A percentile compares a stretch with the other conserved stretches of the same genome.
Conservation (phyloP, 2,888 invertebrate genomes). For the Andricus quercusramuli region DNA sequence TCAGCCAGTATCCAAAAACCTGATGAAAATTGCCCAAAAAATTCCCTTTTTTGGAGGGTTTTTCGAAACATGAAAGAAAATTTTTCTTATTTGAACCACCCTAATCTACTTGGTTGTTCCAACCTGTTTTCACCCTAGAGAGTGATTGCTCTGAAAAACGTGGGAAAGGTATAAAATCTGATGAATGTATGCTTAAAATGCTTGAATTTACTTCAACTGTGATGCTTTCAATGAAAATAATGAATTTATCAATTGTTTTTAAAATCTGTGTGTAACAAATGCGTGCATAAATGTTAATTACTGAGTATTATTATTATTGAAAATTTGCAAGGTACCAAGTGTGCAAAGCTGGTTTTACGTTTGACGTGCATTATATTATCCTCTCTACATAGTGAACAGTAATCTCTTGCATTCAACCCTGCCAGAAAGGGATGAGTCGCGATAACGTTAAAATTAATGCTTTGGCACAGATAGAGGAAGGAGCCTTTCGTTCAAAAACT, state of each 20-base stretch:
- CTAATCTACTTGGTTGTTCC: no score
- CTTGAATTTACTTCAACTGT: constrained; percentile 10
- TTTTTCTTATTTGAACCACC: no score
- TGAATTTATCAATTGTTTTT: background rate
- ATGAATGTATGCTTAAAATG: constrained; percentile 43
- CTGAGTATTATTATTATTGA: background rate
- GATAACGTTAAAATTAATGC: constrained; percentile 31
- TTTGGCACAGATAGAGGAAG: background rate
- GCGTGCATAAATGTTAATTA: background rate
- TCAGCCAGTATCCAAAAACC: no score
- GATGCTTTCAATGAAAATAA: background rate
- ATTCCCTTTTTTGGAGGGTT: no score
- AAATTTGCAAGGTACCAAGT: background rate
- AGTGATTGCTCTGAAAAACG: constrained; percentile 63
- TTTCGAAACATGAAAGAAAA: no score
- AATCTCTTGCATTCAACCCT: constrained; percentile 24
- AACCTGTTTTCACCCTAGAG: constrained; percentile 45
- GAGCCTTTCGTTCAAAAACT: no score
- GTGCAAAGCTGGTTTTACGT: background rate
- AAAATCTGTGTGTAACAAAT: background rate
- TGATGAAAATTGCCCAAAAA: no score
- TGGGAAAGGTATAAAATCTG: constrained; percentile 79
- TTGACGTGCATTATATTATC: constrained; percentile 21
- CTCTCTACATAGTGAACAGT: constrained; percentile 16
- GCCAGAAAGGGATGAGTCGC: constrained; percentile 30